Conservation (phyloP, 2,888 invertebrate species). For the Caenorhabditis panamensis region DNA sequence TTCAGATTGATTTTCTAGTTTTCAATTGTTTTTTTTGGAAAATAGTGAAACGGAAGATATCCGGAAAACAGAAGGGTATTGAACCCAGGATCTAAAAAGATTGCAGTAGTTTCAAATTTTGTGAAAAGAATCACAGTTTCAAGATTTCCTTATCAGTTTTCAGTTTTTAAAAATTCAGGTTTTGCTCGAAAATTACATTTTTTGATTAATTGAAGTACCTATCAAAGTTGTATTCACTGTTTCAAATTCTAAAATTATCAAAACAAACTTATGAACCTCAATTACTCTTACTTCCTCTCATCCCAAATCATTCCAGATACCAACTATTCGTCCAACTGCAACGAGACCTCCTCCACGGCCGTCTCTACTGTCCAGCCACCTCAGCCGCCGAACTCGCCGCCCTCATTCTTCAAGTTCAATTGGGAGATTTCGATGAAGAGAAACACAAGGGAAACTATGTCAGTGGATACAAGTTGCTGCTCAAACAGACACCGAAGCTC, state of each 20-base stretch:
- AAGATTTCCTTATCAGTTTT: too few relatives aligned
- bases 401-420: constrained; percentile 86
- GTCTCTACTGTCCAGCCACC: constrained; percentile 90
- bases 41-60: too few relatives aligned
- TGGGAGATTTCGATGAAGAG: constrained; percentile 94
- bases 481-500: constrained; percentile 92
- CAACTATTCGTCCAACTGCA: constrained; percentile 94
- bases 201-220: background rate
- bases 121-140: too few relatives aligned
- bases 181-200: background rate
- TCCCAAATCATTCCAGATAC: constrained; percentile 84
- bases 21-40: too few relatives aligned
- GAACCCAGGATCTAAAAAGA: too few relatives aligned
- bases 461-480: constrained; percentile 90
- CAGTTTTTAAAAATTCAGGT: background rate
- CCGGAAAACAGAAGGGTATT: too few relatives aligned
- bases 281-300: too few relatives aligned
- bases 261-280: too few relatives aligned
- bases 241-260: too few relatives aligned
- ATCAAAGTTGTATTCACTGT: too few relatives aligned
- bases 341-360: constrained; percentile 94
- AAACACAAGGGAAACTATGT: constrained; percentile 90
- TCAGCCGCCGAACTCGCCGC: constrained; percentile 74
- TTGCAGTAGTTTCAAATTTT: too few relatives aligned
- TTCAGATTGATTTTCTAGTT: too few relatives aligned